A percentile compares a stretch with the other conserved stretches of the same genome.
Evolutionary conservation across 2,797 vertebrate species (phyloP).

Genomic region (Oreonectes daqikongensis): DNA sequence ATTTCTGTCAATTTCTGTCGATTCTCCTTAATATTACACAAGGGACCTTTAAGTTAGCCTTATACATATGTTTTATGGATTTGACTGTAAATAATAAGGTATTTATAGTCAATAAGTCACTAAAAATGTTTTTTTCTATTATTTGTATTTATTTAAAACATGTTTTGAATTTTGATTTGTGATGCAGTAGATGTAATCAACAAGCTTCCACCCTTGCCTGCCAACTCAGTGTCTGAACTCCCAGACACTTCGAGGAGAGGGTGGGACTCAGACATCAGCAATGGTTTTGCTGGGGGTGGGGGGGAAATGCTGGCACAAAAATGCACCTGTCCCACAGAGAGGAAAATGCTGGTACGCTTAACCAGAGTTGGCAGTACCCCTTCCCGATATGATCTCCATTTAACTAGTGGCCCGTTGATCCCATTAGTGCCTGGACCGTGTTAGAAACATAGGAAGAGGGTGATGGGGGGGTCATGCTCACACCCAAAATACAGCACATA

Average conservation of each 20-base stretch:
- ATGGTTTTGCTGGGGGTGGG: constrained; percentile 51
- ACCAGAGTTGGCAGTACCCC: constrained; percentile 77
- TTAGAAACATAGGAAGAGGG: constrained; percentile 46
- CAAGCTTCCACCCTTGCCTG: neutral
- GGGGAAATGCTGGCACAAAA: constrained; percentile 64
- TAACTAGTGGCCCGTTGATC: constrained; percentile 70
- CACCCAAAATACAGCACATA: constrained; percentile 30
- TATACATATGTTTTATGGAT: too few species aligned
- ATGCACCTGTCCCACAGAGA: constrained; percentile 71
- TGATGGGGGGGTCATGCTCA: constrained; percentile 12
- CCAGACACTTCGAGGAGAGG: neutral
- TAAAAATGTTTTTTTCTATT: too few species aligned
- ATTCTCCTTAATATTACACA: too few species aligned
- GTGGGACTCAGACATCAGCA: neutral
- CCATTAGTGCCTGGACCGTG: constrained; percentile 71
- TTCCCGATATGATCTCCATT: constrained; percentile 69
- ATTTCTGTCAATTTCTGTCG: too few species aligned
- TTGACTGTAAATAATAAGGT: too few species aligned
- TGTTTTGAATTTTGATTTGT: neutral
- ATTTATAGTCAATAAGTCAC: too few species aligned
- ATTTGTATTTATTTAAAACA: too few species aligned
- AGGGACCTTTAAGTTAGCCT: too few species aligned
- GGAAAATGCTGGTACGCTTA: constrained; percentile 64
- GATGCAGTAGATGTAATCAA: neutral
- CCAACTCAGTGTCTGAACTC: neutral